Evolutionary conservation across 2,797 vertebrate species (phyloP).

Genomic region (Holocentrus rufus): DNA sequence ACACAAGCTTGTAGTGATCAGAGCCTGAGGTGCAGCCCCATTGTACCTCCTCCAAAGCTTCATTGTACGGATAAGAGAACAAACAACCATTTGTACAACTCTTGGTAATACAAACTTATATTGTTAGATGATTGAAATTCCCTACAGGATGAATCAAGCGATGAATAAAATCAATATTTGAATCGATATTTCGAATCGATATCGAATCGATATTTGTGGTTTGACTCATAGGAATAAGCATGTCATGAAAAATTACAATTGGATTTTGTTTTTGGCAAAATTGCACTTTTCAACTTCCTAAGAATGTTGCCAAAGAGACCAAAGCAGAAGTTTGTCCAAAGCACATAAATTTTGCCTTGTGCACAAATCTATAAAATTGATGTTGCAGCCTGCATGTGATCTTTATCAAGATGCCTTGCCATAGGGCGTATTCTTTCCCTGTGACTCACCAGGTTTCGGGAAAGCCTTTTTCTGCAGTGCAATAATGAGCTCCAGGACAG

Average conservation of each 20-base stretch:
- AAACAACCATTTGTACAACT: too few relatives aligned
- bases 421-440: background rate
- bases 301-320: background rate
- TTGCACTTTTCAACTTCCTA: background rate
- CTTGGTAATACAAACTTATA: too few relatives aligned
- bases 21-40: too few relatives aligned
- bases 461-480: background rate
- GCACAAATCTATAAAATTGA: constrained; percentile 4
- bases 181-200: too few relatives aligned
- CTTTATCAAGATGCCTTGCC: constrained; percentile 1
- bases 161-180: background rate
- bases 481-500: constrained; percentile 6
- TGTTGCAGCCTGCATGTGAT: background rate
- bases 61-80: too few relatives aligned
- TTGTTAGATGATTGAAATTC: too few relatives aligned
- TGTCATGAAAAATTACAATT: constrained; percentile 6
- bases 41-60: background rate
- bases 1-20: too few relatives aligned
- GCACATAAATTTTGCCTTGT: background rate
- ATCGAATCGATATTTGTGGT: background rate
- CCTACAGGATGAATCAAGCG: background rate
- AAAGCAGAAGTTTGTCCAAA: background rate
- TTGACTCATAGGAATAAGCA: background rate
- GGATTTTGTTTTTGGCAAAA: background rate
- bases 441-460: constrained; percentile 25